Base-by-base conservation (phyloP, 2,797 vertebrate genomes). In the Rhinogobio ventralis region DNA sequence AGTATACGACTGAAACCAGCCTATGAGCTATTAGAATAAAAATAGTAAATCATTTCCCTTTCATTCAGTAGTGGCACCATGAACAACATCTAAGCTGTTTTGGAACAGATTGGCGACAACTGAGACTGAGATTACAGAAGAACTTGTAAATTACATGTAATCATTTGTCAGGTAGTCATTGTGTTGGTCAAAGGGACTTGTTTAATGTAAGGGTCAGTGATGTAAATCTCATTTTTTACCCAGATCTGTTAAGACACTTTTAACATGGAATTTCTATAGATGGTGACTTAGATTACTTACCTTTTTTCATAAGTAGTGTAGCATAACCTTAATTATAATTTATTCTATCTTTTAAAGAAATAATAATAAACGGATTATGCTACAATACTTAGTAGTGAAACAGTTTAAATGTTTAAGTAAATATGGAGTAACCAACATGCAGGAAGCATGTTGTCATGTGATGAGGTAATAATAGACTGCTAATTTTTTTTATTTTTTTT, bases 11-110 rank as follows among this genome's bases (percentile, higher is more conserved):
- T 67, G 62, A 55, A 51, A 68, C 46, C 28, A 51, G 82, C 23
- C 81, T 28, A 49, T 62, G 10, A 76, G n/a, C 69, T 74, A 49
- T 82, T 74, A 39, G 9, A 74, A 64, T 82, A 64, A 25, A 75
- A 53, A 80, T 51, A 33, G 57, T 36, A 7, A 36, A 76, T 53
- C 2, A 64, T 76, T 76, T 67, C 30, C 46, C 6, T 33, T 66
- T 9, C 42, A 51, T 49, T 75, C 45, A 66, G 17, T 30, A 33
- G 3, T 82, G 39, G 25, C 19, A 33, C 4, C 19, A 46, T 4
- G 14, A 8, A 49, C 42, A 62, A 73, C 69, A 46, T 33, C 55
- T 33, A 62, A 72, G 28, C 77, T 46, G 39, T 46, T 67, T 46
- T 49, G 60, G 7, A 51, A 60, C 69, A 62, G 15, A 28, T 49